These are phyloP conservation scores for Embidobia sp. DNA, from an alignment of 2,888 invertebrate genomes.

Conservation along the genomic window DNA sequence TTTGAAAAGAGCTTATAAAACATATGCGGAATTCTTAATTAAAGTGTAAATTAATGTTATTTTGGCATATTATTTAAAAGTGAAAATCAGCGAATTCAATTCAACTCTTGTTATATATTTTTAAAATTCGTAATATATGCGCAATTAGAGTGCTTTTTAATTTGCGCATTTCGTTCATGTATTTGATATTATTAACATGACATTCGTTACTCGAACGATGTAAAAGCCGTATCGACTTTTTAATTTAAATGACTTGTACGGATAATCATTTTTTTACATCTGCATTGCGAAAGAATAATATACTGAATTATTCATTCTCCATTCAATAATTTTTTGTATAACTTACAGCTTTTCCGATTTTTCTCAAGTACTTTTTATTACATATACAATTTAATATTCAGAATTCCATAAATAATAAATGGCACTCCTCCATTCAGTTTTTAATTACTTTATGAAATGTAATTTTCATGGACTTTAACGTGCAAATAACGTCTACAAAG, in stretches of 20 bases:
- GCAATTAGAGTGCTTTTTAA: constrained; percentile 52
- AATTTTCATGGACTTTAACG: constrained; percentile 19
- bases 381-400: constrained; percentile 23
- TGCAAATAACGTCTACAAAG: constrained; percentile 7
- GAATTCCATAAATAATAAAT: constrained; percentile 21
- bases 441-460: constrained; percentile 21
- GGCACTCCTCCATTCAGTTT: constrained; percentile 11
- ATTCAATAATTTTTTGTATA: constrained; percentile 29
- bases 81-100: constrained; percentile 38
- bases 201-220: constrained; percentile 24
- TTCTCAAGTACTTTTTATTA: constrained; percentile 11
- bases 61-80: constrained; percentile 44
- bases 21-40: constrained; percentile 32
- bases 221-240: constrained; percentile 48
- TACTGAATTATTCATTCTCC: constrained; percentile 36
- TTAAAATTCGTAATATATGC: constrained; percentile 42
- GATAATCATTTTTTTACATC: constrained; percentile 42
- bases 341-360: constrained; percentile 32
- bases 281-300: constrained; percentile 31
- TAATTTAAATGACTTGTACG: constrained; percentile 42
- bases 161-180: constrained; percentile 40
- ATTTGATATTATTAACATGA: constrained; percentile 39
- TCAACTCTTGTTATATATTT: constrained; percentile 27
- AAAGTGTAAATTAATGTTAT: constrained; percentile 42
- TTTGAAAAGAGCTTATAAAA: constrained; percentile 36